phyloP scores from a whole-genome alignment of 2,113 vertebrate genomes.

The Ifrita kowaldi region DNA sequence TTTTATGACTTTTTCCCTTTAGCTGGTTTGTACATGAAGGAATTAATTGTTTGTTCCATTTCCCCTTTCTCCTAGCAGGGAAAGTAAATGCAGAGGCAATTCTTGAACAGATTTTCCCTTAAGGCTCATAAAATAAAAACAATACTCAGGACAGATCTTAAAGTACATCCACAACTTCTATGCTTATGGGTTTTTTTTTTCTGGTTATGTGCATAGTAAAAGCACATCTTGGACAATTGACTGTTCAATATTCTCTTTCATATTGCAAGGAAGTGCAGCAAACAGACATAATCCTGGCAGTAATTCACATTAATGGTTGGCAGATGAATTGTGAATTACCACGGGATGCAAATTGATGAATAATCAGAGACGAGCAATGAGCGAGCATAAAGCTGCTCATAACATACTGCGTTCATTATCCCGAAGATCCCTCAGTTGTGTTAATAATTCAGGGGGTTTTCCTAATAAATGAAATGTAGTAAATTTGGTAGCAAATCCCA shows the following conservation, averaged over 20 bases:
- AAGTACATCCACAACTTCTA: not conserved
- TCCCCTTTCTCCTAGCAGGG: not conserved
- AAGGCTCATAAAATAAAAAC: not conserved
- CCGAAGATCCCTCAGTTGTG: not conserved
- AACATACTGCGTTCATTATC: not conserved
- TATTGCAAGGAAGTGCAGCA: not conserved
- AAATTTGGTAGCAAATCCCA: not conserved
- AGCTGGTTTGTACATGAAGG: not conserved
- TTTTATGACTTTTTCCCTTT: not conserved
- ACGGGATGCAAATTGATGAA: not conserved
- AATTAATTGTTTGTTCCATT: not conserved
- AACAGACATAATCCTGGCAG: not conserved
- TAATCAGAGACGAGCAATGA: not conserved
- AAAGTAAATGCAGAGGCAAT: not conserved
- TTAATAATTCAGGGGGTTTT: not conserved
- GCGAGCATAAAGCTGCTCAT: not conserved
- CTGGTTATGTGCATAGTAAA: not conserved
- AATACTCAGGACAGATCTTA: not conserved
- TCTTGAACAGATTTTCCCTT: not conserved
- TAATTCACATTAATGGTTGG: not conserved
- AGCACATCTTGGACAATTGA: not conserved
- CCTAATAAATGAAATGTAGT: not conserved
- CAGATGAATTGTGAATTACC: conserved; percentile 22
- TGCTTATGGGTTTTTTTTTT: not conserved
- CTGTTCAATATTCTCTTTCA: not conserved